A percentile compares a stretch with the other conserved stretches of the same genome.
phyloP scores from a whole-genome alignment of 1,140 invertebrate genomes.

The Ctenoplectra terminalis region DNA sequence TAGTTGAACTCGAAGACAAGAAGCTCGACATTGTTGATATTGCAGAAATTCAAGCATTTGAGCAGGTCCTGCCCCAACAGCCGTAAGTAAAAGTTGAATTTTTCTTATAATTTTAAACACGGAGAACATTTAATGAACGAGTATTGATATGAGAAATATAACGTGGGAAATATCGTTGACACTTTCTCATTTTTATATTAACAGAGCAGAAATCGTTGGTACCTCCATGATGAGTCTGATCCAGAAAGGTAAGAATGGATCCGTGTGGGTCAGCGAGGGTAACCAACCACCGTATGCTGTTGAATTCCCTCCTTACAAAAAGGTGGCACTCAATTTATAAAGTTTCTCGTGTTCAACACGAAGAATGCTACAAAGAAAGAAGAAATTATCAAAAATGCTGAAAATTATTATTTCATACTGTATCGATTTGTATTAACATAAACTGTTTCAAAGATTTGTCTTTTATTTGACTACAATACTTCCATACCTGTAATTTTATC shows the following conservation, averaged over 20 bases:
- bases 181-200: neutral
- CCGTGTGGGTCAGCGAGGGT: conserved; percentile 78
- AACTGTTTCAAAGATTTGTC: too few relatives aligned
- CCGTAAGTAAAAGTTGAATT: neutral
- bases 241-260: conserved; percentile 77
- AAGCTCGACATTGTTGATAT: neutral
- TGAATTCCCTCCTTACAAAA: conserved; percentile 3
- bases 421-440: too few relatives aligned
- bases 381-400: too few relatives aligned
- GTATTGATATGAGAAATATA: neutral
- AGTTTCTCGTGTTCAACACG: too few relatives aligned
- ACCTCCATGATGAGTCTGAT: conserved; percentile 78
- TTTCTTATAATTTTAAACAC: neutral
- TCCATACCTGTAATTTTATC: too few relatives aligned
- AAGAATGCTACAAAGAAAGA: too few relatives aligned
- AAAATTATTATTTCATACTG: too few relatives aligned
- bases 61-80: fast-evolving
- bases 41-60: fast-evolving
- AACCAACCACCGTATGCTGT: conserved; percentile 77
- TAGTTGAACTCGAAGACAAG: fast-evolving
- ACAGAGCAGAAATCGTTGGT: conserved; percentile 75
- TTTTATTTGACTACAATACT: too few relatives aligned
- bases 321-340: neutral
- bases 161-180: neutral
- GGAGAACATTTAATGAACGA: too few relatives aligned